Evolutionary conservation across 1,140 invertebrate species (phyloP), one percentile per base, ranked within the genome.

Genomic region (Ylistrum balloti): DNA sequence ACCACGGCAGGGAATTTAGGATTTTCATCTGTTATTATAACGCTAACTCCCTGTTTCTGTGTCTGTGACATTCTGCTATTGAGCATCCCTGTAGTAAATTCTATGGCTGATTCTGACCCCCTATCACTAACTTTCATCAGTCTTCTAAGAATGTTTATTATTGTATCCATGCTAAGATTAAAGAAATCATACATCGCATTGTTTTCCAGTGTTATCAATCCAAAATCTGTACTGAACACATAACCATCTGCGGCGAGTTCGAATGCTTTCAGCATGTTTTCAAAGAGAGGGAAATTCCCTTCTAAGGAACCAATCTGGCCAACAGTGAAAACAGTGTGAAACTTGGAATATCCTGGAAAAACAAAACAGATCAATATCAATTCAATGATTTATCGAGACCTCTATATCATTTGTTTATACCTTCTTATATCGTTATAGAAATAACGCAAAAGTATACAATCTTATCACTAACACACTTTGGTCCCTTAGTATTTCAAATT

Each of bases 51-150:
- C 17, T 74, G 56, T 28, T 74, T 74, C 22, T 74, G 9, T 74
- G 56, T 74, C 22, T 28, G 56, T 5, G 15, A 22, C 22, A 17
- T 74, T 74, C 56, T 74, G 56, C 28, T 1, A 28, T n/a, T 74
- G 5, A 74, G n/a, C 22, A 74, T 28, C 56, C n/a, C 56, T 1
- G 56, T 5, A 7, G 56, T 28, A 74, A 28, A 74, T 5, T 74
- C 56, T 28, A 74, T 0, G 17, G 56, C 56, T n/a, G 56, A 28
- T 74, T 74, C 56, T 74, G 56, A 74, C 22, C 56, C 56, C 17
- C 56, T 74, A 74, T 74, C 56, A 74, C 56, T 74, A 11, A 74
- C 56, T 74, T 74, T 74, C 56, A 74, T 74, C n/a, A 74, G 11
- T 17, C n/a, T 9, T n/a, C 56, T 22, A 74, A 74, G 56, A 74